Percentiles rank a stretch among this genome's conserved stretches.
Conservation (phyloP, 2,797 vertebrate genomes). For the Bryconaethiops microstoma region DNA sequence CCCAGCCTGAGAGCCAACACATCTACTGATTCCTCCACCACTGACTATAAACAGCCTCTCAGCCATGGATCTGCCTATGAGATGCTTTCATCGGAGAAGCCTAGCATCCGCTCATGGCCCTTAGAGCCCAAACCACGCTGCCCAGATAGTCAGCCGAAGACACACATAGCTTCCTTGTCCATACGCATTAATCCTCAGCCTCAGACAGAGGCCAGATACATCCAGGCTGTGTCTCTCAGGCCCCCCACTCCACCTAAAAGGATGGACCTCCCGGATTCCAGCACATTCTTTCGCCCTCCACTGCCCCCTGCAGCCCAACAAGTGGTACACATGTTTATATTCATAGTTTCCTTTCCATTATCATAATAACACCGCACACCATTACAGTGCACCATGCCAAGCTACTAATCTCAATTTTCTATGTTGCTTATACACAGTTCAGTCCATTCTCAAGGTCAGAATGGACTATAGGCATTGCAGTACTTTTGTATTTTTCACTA, state of each 20-base stretch:
- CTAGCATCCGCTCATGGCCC: constrained; percentile 61
- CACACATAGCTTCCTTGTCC: constrained; percentile 81
- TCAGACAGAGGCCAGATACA: constrained; percentile 59
- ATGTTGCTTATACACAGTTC: constrained; percentile 8
- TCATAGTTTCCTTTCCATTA: constrained; percentile 31
- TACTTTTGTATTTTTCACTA: background rate
- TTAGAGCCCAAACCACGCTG: constrained; percentile 68
- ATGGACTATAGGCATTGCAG: background rate
- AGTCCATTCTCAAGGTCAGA: background rate
- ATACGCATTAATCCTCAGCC: constrained; percentile 76
- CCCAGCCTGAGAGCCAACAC: background rate
- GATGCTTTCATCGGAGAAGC: constrained; percentile 22
- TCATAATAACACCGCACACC: constrained; percentile 23
- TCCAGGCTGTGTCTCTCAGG: constrained; percentile 45
- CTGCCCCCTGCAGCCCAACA: constrained; percentile 50
- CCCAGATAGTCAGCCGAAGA: constrained; percentile 61
- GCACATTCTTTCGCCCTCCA: constrained; percentile 37
- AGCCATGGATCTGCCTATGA: constrained; percentile 26
- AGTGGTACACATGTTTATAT: constrained; percentile 53
- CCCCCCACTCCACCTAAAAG: constrained; percentile 48
- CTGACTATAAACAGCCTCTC: constrained; percentile 64
- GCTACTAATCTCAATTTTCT: constrained; percentile 20
- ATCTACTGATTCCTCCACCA: constrained; percentile 61
- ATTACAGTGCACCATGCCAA: constrained; percentile 13
- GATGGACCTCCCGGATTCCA: constrained; percentile 41